A percentile compares a stretch with the other conserved stretches of the same genome.
Evolutionary conservation across 2,888 invertebrate genomes (phyloP).

Genomic region (Melanchra persicariae): DNA sequence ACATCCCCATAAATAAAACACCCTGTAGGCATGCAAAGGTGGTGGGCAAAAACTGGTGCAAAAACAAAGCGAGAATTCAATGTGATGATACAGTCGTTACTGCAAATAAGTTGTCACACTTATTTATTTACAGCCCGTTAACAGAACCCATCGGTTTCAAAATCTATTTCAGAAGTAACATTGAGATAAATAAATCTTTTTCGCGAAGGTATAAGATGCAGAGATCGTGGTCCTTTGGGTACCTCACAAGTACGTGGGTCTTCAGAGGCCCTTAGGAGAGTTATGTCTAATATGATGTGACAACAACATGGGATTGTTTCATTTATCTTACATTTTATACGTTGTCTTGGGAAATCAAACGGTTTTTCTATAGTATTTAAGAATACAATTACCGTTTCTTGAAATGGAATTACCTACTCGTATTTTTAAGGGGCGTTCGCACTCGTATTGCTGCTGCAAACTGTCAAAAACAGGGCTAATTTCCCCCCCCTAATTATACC

Average conservation of each 20-base stretch:
- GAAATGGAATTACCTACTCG: too few relatives aligned
- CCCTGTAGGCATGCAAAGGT: too few relatives aligned
- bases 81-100: too few relatives aligned
- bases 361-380: neutral
- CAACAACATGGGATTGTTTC: neutral
- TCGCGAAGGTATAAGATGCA: neutral
- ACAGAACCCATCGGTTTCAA: neutral
- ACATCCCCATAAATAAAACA: too few relatives aligned
- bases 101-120: too few relatives aligned
- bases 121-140: neutral
- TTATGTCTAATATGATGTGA: constrained; percentile 10
- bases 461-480: too few relatives aligned
- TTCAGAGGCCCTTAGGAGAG: neutral
- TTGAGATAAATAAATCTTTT: neutral
- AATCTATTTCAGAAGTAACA: neutral
- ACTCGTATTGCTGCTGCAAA: too few relatives aligned
- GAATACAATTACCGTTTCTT: neutral
- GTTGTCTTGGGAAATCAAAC: neutral
- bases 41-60: too few relatives aligned
- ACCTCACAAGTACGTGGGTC: neutral
- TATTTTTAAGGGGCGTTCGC: too few relatives aligned
- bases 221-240: neutral
- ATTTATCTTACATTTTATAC: neutral
- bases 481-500: too few relatives aligned
- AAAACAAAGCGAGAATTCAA: too few relatives aligned